phyloP scores from a whole-genome alignment of 2,888 invertebrate species.

The Deroplatys truncata region DNA sequence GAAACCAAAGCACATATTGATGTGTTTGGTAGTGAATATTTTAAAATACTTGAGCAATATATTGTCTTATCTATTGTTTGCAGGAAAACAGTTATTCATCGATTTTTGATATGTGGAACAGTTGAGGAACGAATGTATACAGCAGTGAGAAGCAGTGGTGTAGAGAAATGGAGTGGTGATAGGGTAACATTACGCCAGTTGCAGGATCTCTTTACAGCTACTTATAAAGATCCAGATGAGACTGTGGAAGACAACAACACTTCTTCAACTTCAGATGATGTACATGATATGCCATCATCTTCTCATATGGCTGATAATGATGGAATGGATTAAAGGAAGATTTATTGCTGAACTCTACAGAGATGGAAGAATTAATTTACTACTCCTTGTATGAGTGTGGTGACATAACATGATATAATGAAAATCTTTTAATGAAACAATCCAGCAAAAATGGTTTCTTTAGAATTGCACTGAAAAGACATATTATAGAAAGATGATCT shows the following conservation, averaged over 20 bases:
- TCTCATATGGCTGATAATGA: not conserved
- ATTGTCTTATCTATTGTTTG: conserved; percentile 28
- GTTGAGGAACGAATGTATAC: conserved; percentile 65
- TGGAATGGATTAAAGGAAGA: not conserved
- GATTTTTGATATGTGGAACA: conserved; percentile 63
- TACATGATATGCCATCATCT: not conserved
- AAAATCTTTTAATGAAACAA: too few species aligned
- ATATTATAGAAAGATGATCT: too few species aligned
- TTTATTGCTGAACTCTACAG: too few species aligned
- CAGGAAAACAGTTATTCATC: conserved; percentile 64
- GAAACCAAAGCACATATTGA: too few species aligned
- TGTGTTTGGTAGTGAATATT: too few species aligned
- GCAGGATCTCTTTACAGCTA: conserved; percentile 40
- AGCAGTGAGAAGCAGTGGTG: conserved; percentile 44
- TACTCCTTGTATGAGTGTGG: too few species aligned
- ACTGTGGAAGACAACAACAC: not conserved
- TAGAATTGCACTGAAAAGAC: too few species aligned
- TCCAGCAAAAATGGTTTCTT: too few species aligned
- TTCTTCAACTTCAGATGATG: not conserved
- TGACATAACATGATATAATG: too few species aligned
- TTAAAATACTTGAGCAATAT: too few species aligned
- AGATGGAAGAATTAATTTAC: too few species aligned
- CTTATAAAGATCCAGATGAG: not conserved
- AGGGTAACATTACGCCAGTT: conserved; percentile 46
- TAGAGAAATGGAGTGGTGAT: conserved; percentile 45